A percentile compares a stretch with the other conserved stretches of the same genome.
These are phyloP conservation scores for Cosmorhoe ocellata DNA, from an alignment of 2,888 invertebrate species.

Conservation along the genomic window DNA sequence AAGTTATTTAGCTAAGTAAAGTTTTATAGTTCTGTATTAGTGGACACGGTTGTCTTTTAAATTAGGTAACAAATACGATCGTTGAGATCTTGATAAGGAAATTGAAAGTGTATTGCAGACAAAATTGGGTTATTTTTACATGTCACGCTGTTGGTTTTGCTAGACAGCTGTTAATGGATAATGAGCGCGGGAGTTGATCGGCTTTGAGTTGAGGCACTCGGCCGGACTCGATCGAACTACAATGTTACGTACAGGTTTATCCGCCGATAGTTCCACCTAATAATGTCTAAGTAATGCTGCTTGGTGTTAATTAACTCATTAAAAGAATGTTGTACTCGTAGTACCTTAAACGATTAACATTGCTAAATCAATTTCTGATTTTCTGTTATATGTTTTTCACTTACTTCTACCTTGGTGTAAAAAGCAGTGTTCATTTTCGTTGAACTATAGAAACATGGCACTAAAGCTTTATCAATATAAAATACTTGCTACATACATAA, in stretches of 20 bases:
- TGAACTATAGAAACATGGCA: too few species aligned
- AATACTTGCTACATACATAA: too few species aligned
- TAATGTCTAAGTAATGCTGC: not conserved
- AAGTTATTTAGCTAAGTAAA: constrained; percentile 73
- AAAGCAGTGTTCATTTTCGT: too few species aligned
- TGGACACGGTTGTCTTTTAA: constrained; percentile 77
- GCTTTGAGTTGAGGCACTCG: not conserved
- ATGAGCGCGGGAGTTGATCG: constrained; percentile 14
- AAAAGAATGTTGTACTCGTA: too few species aligned
- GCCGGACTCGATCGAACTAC: not conserved
- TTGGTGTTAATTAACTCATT: not conserved
- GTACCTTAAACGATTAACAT: not conserved
- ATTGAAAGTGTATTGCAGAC: constrained; percentile 35
- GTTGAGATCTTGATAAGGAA: constrained; percentile 59
- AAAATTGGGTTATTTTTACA: constrained; percentile 50
- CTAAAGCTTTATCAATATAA: too few species aligned
- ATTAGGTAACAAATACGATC: constrained; percentile 62
- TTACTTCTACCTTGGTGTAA: too few species aligned
- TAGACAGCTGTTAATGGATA: constrained; percentile 19
- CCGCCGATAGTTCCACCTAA: too few species aligned
- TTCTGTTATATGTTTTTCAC: not conserved
- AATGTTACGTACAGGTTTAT: constrained; percentile 7
- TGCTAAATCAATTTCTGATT: not conserved
- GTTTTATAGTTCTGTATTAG: constrained; percentile 70
- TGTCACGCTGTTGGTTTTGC: constrained; percentile 44